Conservation (phyloP, 2,113 vertebrate genomes). For the Vulpes ferrilata region DNA sequence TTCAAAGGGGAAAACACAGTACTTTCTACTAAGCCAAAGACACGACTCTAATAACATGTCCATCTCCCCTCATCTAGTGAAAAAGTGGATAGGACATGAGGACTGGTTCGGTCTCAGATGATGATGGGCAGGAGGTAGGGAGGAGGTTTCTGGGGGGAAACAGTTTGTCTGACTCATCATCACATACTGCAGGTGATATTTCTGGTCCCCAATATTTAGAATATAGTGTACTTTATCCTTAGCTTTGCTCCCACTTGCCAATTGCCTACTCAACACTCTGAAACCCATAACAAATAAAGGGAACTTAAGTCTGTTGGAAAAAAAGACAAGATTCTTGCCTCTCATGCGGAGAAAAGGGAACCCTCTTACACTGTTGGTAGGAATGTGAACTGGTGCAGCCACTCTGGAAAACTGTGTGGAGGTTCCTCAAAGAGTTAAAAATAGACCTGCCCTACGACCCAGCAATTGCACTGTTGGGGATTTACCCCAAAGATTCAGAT, state of each 20-base stretch:
- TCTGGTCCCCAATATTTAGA: not conserved
- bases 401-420: too few relatives aligned
- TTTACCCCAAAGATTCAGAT: too few relatives aligned
- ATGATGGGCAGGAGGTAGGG: not conserved
- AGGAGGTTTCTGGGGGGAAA: not conserved
- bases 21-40: constrained; percentile 19
- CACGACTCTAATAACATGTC: not conserved
- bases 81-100: not conserved
- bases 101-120: not conserved
- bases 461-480: too few relatives aligned
- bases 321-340: not conserved
- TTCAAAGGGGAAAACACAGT: not conserved
- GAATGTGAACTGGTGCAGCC: too few relatives aligned
- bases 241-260: not conserved
- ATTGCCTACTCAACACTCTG: not conserved
- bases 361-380: too few relatives aligned
- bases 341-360: too few relatives aligned
- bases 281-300: not conserved
- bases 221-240: not conserved
- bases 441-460: too few relatives aligned
- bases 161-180: not conserved
- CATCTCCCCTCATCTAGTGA: not conserved
- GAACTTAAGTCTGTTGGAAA: not conserved
- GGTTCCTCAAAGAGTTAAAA: too few relatives aligned
- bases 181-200: not conserved